Base-by-base conservation (phyloP, 2,888 invertebrate genomes). In the Ichneumoninae sp. region DNA sequence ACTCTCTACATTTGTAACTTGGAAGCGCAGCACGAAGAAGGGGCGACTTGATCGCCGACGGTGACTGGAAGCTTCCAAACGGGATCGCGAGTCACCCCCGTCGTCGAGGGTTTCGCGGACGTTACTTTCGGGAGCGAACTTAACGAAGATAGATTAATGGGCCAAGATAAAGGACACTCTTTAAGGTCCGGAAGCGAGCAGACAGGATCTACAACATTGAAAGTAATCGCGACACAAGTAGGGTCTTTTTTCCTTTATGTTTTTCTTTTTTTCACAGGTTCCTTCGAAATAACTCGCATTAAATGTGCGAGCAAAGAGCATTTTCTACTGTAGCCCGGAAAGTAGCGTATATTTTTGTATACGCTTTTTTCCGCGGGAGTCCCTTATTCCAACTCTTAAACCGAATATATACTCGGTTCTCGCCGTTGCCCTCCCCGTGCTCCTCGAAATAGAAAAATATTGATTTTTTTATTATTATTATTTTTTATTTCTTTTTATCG, bases 101-200 rank as follows among this genome's bases (percentile, higher is more conserved):
- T 50, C 10, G 47, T 54, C 66, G n/a, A 44, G 26, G 44, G 50
- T 52, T 66, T 80, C 69, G 75, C 52, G 19, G 70, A 75, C 82
- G 57, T 76, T 76, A 65, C 30, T 81, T 81, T 77, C 22, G 44
- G 44, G 47, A 33, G 54, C 36, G n/a, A 57, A 77, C n/a, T 33
- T 71, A 71, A 82, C 54, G 71, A 77, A 77, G 82, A 77, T 77
- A 82, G 66, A 82, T 82, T 77, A 77, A 82, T 71, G 82, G 57
- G 82, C 19, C 68, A 36, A 71, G 76, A 73, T 77, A 68, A 60
- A 68, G 68, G 70, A 68, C 71, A 60, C 82, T 82, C 77, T 68
- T 82, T 73, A 68, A 44, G 36, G 54, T 57, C 13, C 50, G 47
- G 57, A 44, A 66, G 73, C 57, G 13, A 60, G 8, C 22, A 54